Conservation (phyloP, 2,888 invertebrate genomes). For the Drosophila greeni region DNA sequence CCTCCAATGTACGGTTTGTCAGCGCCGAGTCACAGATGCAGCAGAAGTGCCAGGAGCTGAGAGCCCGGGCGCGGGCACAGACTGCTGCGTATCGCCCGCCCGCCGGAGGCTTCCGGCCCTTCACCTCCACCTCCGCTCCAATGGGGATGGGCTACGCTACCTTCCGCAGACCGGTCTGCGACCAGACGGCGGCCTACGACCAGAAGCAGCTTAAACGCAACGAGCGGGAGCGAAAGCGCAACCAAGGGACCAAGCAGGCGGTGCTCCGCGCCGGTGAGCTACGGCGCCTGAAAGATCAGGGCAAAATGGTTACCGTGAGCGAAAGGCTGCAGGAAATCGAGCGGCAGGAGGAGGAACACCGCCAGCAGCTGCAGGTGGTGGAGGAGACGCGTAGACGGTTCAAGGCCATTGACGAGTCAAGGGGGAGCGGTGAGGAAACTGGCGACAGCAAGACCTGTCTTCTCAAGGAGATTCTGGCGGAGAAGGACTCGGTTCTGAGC, state of each 20-base stretch:
- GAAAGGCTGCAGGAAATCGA: conserved; percentile 79
- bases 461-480: conserved; percentile 62
- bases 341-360: conserved; percentile 78
- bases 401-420: conserved; percentile 78
- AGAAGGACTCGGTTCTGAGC: conserved; percentile 81
- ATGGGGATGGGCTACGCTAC: conserved; percentile 14
- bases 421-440: conserved; percentile 38
- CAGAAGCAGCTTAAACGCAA: conserved; percentile 55
- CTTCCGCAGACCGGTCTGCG: conserved; percentile 42
- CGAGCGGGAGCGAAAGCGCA: conserved; percentile 52
- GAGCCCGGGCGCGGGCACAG: conserved; percentile 56
- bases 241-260: conserved; percentile 56
- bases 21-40: conserved; percentile 55
- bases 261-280: conserved; percentile 81
- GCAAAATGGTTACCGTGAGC: conserved; percentile 80
- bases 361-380: conserved; percentile 81
- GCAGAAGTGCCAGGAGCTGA: conserved; percentile 53
- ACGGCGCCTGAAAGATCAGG: conserved; percentile 81
- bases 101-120: conserved; percentile 43
- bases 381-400: conserved; percentile 81
- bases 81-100: conserved; percentile 60
- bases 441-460: conserved; percentile 76
- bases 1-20: conserved; percentile 65
- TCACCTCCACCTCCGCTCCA: conserved; percentile 43
- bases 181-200: conserved; percentile 56